Conservation (phyloP, 1,140 invertebrate species). For the Zaprionus vittiger region DNA sequence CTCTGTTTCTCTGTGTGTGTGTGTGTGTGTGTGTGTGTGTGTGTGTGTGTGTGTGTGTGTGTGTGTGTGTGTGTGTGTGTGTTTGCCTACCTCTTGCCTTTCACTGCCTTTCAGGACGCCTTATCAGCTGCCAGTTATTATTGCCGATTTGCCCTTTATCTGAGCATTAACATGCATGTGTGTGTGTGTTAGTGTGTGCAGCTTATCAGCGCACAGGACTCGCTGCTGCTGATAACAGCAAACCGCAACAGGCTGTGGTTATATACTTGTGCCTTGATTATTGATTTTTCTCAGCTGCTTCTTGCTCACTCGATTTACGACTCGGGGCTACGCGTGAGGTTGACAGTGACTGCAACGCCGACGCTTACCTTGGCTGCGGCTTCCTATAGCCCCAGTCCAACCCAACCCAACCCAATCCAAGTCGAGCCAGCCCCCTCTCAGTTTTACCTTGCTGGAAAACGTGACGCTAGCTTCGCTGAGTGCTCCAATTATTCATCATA, state of each 20-base stretch:
- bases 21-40: constrained; percentile 24
- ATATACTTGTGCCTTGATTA: background rate
- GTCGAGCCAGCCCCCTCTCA: constrained; percentile 12
- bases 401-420: background rate
- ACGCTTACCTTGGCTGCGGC: constrained; percentile 48
- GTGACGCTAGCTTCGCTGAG: constrained; percentile 54
- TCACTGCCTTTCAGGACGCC: constrained; percentile 29
- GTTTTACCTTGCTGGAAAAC: constrained; percentile 64
- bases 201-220: constrained; percentile 40
- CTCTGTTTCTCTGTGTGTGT: constrained; percentile 17
- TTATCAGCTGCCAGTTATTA: constrained; percentile 21
- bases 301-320: background rate
- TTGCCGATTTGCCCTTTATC: constrained; percentile 47
- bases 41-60: constrained; percentile 19
- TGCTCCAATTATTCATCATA: constrained; percentile 76
- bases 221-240: constrained; percentile 29
- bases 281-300: constrained; percentile 10
- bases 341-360: constrained; percentile 2
- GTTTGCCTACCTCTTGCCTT: constrained; percentile 13
- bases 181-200: constrained; percentile 4
- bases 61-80: constrained; percentile 20
- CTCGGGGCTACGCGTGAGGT: constrained; percentile 15
- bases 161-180: background rate
- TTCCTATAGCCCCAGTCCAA: constrained; percentile 32
- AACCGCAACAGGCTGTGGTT: constrained; percentile 4